phyloP scores from a whole-genome alignment of 2,888 invertebrate genomes.

The Rotaria socialis region DNA sequence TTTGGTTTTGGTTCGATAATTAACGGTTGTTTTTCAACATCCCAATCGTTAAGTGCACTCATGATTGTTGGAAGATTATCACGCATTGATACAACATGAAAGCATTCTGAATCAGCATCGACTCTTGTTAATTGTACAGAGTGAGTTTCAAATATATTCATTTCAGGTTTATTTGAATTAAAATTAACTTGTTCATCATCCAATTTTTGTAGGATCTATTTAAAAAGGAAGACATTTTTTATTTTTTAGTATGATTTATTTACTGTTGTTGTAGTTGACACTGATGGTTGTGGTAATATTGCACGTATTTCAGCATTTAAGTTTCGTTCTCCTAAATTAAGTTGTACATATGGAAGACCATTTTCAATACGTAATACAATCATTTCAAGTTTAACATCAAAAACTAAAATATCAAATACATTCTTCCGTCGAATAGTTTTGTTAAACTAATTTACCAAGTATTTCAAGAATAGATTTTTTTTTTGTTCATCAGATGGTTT shows the following conservation, averaged over 20 bases:
- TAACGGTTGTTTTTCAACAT: background rate
- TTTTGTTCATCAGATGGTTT: background rate
- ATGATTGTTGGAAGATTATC: slow-evolving; percentile 6
- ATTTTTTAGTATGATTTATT: too few species aligned
- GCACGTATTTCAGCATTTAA: background rate
- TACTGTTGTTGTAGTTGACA: background rate
- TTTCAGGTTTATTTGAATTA: background rate
- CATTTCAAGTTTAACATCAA: slow-evolving; percentile 31
- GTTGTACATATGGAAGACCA: slow-evolving; percentile 12
- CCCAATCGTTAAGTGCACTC: slow-evolving; percentile 20
- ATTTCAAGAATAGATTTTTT: background rate
- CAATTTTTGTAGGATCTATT: background rate
- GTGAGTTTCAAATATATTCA: background rate
- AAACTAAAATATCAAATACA: background rate
- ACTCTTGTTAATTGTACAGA: slow-evolving; percentile 10
- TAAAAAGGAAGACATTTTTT: background rate
- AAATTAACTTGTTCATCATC: background rate
- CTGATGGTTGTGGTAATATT: background rate
- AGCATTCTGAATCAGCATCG: background rate
- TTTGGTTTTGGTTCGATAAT: background rate
- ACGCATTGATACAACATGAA: slow-evolving; percentile 25
- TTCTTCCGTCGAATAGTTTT: too few species aligned
- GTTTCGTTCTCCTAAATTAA: background rate
- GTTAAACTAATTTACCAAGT: background rate
- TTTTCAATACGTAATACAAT: background rate